Evolutionary conservation across 2,888 invertebrate species (phyloP).

Genomic region (Bembecia ichneumoniformis): DNA sequence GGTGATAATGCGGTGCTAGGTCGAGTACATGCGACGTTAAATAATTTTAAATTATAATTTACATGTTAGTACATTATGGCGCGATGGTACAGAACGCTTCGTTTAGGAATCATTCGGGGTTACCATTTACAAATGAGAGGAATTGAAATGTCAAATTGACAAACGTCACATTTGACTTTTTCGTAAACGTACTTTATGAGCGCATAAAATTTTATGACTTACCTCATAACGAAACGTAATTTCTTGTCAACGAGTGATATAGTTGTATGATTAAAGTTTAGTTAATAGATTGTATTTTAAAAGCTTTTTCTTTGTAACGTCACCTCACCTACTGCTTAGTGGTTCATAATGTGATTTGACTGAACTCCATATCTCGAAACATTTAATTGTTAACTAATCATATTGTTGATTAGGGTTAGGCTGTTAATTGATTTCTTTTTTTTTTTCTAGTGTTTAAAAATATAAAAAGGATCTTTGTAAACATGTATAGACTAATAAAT

Average conservation of each 20-base stretch:
- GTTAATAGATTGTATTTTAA: conserved; percentile 25
- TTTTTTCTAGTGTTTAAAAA: conserved; percentile 52
- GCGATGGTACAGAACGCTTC: conserved; percentile 42
- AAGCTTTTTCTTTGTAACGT: conserved; percentile 10
- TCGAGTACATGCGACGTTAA: conserved; percentile 22
- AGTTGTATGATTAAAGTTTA: conserved; percentile 24
- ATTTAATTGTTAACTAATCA: conserved; percentile 17
- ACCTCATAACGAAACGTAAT: conserved; percentile 40
- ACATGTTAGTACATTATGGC: conserved; percentile 24
- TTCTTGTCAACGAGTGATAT: conserved; percentile 61
- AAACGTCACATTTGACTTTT: conserved; percentile 49
- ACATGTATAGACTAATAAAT: conserved; percentile 66
- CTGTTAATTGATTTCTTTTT: conserved; percentile 65
- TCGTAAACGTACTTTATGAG: conserved; percentile 24
- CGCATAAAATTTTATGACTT: conserved; percentile 24
- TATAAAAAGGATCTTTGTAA: conserved; percentile 55
- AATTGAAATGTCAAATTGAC: conserved; percentile 49
- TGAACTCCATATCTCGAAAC: conserved; percentile 59
- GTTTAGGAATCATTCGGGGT: conserved; percentile 33
- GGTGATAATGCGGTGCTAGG: conserved; percentile 61
- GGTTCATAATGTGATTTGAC: conserved; percentile 31
- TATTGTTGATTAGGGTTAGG: conserved; percentile 61
- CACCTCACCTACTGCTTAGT: conserved; percentile 30
- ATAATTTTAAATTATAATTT: conserved; percentile 12
- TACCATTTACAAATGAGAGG: conserved; percentile 31